Evolutionary conservation across 1,140 invertebrate species (phyloP).

Genomic region (Oryzaephilus surinamensis): DNA sequence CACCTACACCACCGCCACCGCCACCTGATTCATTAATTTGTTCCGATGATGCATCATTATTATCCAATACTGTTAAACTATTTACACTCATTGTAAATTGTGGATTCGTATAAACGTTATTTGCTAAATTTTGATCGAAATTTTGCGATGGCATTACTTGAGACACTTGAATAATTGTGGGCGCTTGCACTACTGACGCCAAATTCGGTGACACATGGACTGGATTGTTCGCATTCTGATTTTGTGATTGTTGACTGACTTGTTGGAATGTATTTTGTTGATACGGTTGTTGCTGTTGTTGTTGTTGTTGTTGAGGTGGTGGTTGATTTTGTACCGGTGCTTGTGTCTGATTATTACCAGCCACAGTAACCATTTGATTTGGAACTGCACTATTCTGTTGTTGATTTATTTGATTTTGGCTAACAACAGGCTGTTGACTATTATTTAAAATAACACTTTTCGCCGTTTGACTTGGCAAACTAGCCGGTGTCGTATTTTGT

Average conservation of each 20-base stretch:
- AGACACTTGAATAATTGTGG: slow-evolving; percentile 9
- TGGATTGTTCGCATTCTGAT: slow-evolving; percentile 14
- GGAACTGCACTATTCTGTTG: slow-evolving; percentile 13
- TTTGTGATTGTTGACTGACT: slow-evolving; percentile 11
- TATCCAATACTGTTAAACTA: slow-evolving; percentile 26
- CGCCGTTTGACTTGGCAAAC: slow-evolving; percentile 26
- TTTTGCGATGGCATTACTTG: slow-evolving; percentile 11
- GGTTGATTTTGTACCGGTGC: slow-evolving; percentile 11
- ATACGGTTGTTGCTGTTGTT: slow-evolving; percentile 11
- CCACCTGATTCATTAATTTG: slow-evolving; percentile 15
- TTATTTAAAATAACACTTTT: slow-evolving; percentile 32
- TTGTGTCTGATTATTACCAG: too few species aligned
- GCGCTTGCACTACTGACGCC: slow-evolving; percentile 7
- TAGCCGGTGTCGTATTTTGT: slow-evolving; percentile 14
- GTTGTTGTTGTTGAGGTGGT: slow-evolving; percentile 8
- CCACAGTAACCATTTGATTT: slow-evolving; percentile 16
- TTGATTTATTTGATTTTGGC: slow-evolving; percentile 13
- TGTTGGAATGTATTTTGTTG: slow-evolving; percentile 25
- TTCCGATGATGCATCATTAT: slow-evolving; percentile 13
- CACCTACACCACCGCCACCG: not conserved
- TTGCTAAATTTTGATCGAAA: slow-evolving; percentile 20
- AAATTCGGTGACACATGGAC: slow-evolving; percentile 4
- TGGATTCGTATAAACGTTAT: slow-evolving; percentile 29
- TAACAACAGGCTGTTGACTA: slow-evolving; percentile 17
- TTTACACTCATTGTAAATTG: slow-evolving; percentile 28